Evolutionary conservation across 2,797 vertebrate genomes (phyloP).

Genomic region (Malacoraja senta): DNA sequence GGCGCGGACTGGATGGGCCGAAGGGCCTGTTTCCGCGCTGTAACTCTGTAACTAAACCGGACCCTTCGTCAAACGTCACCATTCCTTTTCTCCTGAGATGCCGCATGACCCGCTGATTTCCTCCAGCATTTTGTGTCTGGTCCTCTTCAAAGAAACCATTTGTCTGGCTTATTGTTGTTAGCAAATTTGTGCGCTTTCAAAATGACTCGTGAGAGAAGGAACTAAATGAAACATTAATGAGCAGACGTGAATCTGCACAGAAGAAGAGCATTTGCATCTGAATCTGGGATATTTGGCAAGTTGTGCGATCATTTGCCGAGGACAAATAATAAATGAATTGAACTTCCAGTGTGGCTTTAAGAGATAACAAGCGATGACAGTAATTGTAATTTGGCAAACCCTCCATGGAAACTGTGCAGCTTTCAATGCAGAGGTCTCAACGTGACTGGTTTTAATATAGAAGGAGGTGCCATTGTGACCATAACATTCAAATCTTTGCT

Average conservation of each 20-base stretch:
- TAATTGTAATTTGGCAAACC: slow-evolving; percentile 45
- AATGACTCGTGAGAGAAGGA: slow-evolving; percentile 54
- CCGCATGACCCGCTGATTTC: no score
- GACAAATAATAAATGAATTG: slow-evolving; percentile 48
- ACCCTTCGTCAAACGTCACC: no score
- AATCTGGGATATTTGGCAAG: slow-evolving; percentile 46
- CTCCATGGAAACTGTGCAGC: slow-evolving; percentile 46
- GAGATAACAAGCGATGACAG: slow-evolving; percentile 44
- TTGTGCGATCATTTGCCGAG: slow-evolving; percentile 51
- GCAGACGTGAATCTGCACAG: slow-evolving; percentile 48
- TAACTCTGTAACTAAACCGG: no score
- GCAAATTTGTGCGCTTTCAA: slow-evolving; percentile 45
- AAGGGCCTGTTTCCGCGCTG: no score
- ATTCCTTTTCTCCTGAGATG: no score
- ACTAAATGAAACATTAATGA: slow-evolving; percentile 56
- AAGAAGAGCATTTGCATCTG: slow-evolving; percentile 53
- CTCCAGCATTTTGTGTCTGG: no score
- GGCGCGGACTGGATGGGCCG: no score
- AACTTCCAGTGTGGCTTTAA: slow-evolving; percentile 51
- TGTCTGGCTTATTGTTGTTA: not conserved
- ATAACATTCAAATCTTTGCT: slow-evolving; percentile 25
- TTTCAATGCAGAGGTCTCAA: slow-evolving; percentile 42
- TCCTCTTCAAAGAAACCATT: not conserved
- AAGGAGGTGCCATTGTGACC: slow-evolving; percentile 41
- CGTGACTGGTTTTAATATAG: slow-evolving; percentile 38